Evolutionary conservation across 1,140 invertebrate genomes (phyloP).

Genomic region (Antheraea pernyi): DNA sequence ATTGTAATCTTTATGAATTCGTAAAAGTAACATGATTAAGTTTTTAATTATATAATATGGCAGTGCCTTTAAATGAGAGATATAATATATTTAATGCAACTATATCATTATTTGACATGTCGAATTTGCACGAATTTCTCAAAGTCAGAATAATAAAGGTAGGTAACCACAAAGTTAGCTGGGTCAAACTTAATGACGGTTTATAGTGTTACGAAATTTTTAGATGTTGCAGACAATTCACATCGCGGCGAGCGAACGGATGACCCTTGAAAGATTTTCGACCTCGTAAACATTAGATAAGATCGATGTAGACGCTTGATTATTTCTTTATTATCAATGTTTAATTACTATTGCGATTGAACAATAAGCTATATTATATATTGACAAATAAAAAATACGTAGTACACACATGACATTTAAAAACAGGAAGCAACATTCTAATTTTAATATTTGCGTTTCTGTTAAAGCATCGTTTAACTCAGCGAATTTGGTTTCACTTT

Average conservation of each 20-base stretch:
- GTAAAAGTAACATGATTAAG: too few species aligned
- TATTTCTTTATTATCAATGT: background rate
- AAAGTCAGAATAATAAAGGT: background rate
- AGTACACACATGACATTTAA: background rate
- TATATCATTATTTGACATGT: background rate
- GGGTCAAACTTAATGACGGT: constrained; percentile 14
- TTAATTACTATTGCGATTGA: background rate
- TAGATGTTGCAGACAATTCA: constrained; percentile 25
- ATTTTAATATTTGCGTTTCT: background rate
- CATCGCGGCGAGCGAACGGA: constrained; percentile 46
- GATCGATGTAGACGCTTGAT: background rate
- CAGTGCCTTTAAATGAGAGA: too few species aligned
- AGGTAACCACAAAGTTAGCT: background rate
- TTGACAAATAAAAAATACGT: background rate
- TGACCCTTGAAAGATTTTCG: constrained; percentile 34
- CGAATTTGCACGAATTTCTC: background rate
- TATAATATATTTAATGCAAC: background rate
- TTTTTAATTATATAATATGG: too few species aligned
- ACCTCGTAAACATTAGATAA: background rate
- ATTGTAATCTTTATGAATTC: too few species aligned
- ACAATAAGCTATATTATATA: background rate
- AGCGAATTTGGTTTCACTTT: background rate
- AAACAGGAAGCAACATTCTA: background rate
- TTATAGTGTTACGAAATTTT: constrained; percentile 34
- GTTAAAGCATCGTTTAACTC: background rate